A percentile compares a stretch with the other conserved stretches of the same genome.
Evolutionary conservation across 2,797 vertebrate genomes (phyloP).

Genomic region (Enteromius mattozi): DNA sequence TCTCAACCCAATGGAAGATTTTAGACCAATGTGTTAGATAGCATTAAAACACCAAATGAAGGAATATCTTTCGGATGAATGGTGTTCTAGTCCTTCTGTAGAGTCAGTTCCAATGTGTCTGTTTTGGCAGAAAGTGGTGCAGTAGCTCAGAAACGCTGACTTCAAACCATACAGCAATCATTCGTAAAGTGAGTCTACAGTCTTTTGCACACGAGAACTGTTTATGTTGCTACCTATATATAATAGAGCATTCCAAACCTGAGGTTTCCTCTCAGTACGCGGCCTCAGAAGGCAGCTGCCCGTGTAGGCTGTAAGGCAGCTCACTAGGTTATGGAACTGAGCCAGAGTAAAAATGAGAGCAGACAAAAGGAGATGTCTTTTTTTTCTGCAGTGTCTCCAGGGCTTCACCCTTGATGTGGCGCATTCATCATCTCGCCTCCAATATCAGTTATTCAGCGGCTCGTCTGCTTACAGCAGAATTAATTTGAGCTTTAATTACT

Average conservation of each 20-base stretch:
- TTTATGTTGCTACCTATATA: background rate
- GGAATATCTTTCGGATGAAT: background rate
- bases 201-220: background rate
- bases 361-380: conserved; percentile 43
- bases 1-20: background rate
- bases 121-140: background rate
- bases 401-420: conserved; percentile 99
- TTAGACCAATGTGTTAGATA: background rate
- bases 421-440: conserved; percentile 99
- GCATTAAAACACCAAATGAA: background rate
- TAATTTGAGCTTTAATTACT: conserved; percentile 99
- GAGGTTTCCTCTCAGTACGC: background rate
- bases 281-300: background rate
- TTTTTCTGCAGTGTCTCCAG: conserved; percentile 78
- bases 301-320: conserved; percentile 2
- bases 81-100: background rate
- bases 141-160: background rate
- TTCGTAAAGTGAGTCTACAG: background rate
- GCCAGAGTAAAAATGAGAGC: conserved; percentile 41
- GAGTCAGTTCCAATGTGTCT: background rate
- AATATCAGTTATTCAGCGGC: conserved; percentile 99
- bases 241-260: background rate
- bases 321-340: conserved; percentile 83
- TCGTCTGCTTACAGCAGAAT: conserved; percentile 99
- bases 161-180: background rate